Base-by-base conservation (phyloP, 2,113 vertebrate species). In the Nothoprocta pentlandii region DNA sequence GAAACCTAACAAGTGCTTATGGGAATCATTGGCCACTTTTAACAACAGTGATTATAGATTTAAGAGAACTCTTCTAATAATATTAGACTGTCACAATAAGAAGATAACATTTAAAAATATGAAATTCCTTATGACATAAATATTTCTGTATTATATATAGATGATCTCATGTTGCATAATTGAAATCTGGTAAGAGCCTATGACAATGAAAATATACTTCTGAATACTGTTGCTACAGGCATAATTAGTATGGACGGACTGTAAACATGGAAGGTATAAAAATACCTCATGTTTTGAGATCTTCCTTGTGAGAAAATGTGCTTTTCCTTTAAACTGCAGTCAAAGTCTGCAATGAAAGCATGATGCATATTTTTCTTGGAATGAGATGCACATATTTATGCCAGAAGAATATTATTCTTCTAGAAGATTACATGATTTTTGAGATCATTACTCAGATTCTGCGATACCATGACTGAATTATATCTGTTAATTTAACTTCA, bases 401-500 rank as follows among this genome's bases (percentile, higher is more conserved):
- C 78, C 80, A 85, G 30, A 87, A 77, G 12, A 19, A 34, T 56
- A 39, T 42, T 26, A 80, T 67, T 82, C 15, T 73, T 36, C 39
- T 63, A 13, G 12, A 70, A 28, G 42, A 90, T 51, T 2, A 6
- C 19, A 46, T 39, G 16, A 46, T 41, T 66, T 86, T 64, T 80
- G 15, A 84, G 14, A 19, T 13, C 7, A 13, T 12, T 71, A 1
- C 36, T 77, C 70, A 70, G 36, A 70, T 85, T 34, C 13, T 14
- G 2, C 85, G 87, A 20, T 80, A 54, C 44, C 59, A 44, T 74
- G 41, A 25, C 42, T 75, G 32, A 91, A 89, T 85, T 93, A 39
- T 8, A 91, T 34, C n/a, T 78, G 39, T 36, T 94, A 80, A 92
- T 91, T 82, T 90, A 47, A 80, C 13, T 91, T 90, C 78, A 91